Conservation (phyloP, 2,797 vertebrate genomes). For the Siniperca scherzeri region DNA sequence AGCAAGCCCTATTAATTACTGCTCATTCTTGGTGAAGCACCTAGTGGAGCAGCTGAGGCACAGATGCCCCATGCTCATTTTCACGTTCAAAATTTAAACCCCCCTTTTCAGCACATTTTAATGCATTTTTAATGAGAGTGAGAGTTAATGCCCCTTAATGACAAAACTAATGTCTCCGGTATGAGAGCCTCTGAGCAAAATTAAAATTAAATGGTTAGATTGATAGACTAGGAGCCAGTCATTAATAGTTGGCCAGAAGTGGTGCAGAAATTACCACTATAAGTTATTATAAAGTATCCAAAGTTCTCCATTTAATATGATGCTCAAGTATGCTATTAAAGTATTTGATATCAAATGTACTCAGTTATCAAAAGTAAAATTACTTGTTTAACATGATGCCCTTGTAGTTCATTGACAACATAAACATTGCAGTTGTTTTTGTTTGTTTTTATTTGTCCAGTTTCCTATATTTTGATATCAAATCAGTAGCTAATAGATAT, state of each 20-base stretch:
- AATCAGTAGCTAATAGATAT: not conserved
- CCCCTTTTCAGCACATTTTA: not conserved
- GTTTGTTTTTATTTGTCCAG: not conserved
- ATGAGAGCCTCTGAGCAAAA: conserved; percentile 34
- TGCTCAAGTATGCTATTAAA: not conserved
- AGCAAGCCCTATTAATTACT: not conserved
- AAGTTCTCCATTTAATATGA: conserved; percentile 2
- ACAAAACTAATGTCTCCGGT: conserved; percentile 30
- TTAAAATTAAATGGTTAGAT: conserved; percentile 28
- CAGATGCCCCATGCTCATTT: not conserved
- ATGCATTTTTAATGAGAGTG: conserved; percentile 36
- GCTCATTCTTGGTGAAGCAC: not conserved
- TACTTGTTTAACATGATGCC: not conserved
- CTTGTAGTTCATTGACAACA: not conserved
- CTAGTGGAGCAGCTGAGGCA: not conserved
- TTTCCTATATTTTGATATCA: not conserved
- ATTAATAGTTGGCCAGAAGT: conserved; percentile 25
- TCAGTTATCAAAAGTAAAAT: not conserved
- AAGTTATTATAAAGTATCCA: not conserved
- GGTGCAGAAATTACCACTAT: conserved; percentile 20
- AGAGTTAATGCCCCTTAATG: conserved; percentile 33
- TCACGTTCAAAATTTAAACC: not conserved
- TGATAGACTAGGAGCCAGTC: conserved; percentile 16
- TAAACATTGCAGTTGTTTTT: not conserved
- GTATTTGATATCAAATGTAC: not conserved